phyloP scores from a whole-genome alignment of 1,140 invertebrate species.

The Cyphomyrmex costatus region DNA sequence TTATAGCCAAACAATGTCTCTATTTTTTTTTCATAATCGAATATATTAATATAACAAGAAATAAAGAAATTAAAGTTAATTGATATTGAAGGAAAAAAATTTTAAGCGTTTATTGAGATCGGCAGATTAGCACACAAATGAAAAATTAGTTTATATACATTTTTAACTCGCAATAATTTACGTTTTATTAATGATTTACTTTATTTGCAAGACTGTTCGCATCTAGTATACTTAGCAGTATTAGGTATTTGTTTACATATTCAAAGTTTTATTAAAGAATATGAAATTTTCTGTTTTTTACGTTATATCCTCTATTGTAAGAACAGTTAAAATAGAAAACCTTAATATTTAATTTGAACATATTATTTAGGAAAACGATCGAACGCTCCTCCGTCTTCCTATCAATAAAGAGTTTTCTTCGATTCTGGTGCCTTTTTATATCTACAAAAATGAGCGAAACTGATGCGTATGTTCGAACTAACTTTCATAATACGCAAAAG shows the following conservation, averaged over 20 bases:
- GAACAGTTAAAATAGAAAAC: background rate
- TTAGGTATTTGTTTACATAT: slow-evolving; percentile 30
- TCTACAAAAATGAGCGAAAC: slow-evolving; percentile 15
- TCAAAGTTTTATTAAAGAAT: slow-evolving; percentile 8
- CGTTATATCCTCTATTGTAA: background rate
- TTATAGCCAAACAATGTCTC: background rate
- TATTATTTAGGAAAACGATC: slow-evolving; percentile 10
- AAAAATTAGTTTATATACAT: background rate
- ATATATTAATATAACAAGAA: background rate
- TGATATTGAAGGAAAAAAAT: background rate
- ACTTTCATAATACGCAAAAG: slow-evolving; percentile 37
- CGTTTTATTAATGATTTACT: background rate
- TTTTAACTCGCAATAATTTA: slow-evolving; percentile 17
- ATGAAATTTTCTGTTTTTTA: background rate
- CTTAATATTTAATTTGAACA: background rate
- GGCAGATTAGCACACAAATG: background rate
- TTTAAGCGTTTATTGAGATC: background rate
- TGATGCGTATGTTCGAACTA: slow-evolving; percentile 33
- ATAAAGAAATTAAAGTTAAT: background rate
- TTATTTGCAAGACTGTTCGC: slow-evolving; percentile 25
- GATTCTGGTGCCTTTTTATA: slow-evolving; percentile 62
- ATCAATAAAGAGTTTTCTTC: slow-evolving; percentile 29
- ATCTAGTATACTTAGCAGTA: slow-evolving; percentile 9
- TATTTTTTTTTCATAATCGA: slow-evolving; percentile 6
- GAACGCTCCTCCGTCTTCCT: slow-evolving; percentile 60